A percentile compares a stretch with the other conserved stretches of the same genome.
These are phyloP conservation scores for Ctenicera cuprea DNA, from an alignment of 2,888 invertebrate genomes.

Conservation along the genomic window DNA sequence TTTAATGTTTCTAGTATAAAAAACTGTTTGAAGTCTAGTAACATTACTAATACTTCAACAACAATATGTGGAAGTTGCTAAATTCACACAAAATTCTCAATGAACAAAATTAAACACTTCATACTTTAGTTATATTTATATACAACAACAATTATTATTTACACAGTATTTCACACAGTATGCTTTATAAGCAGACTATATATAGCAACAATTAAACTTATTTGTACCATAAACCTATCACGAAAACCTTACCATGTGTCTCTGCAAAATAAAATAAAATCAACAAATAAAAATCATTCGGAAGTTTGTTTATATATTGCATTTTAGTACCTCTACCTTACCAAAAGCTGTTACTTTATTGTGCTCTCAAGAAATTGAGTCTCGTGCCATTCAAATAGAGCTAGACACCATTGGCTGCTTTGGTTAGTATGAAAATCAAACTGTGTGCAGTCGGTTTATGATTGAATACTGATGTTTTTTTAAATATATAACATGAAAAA, in stretches of 20 bases:
- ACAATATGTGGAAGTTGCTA: too few species aligned
- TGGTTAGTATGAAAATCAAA: conserved; percentile 35
- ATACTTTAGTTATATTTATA: too few species aligned
- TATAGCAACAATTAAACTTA: conserved; percentile 19
- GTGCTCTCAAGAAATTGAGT: conserved; percentile 36
- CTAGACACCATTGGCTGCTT: conserved; percentile 27
- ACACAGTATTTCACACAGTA: conserved; percentile 22
- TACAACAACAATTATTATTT: conserved; percentile 2
- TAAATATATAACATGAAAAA: background rate
- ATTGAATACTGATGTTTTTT: conserved; percentile 3
- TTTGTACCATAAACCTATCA: conserved; percentile 42
- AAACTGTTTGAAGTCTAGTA: too few species aligned
- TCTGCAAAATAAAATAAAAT: conserved; percentile 46
- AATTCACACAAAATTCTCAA: too few species aligned
- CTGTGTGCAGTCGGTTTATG: conserved; percentile 28
- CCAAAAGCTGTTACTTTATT: conserved; percentile 33
- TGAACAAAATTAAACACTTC: too few species aligned
- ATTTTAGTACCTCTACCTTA: conserved; percentile 43
- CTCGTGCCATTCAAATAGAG: conserved; percentile 36
- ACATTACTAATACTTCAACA: too few species aligned
- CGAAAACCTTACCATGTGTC: conserved; percentile 12
- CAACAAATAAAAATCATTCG: conserved; percentile 14
- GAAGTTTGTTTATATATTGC: background rate
- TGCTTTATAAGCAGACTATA: background rate
- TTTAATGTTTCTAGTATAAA: too few species aligned